Evolutionary conservation across 30 jellyfish, hydroid and myxozoan genomes (phyloP), one percentile per base, ranked within the genome.

Genomic region (Clytia hemisphaerica): DNA sequence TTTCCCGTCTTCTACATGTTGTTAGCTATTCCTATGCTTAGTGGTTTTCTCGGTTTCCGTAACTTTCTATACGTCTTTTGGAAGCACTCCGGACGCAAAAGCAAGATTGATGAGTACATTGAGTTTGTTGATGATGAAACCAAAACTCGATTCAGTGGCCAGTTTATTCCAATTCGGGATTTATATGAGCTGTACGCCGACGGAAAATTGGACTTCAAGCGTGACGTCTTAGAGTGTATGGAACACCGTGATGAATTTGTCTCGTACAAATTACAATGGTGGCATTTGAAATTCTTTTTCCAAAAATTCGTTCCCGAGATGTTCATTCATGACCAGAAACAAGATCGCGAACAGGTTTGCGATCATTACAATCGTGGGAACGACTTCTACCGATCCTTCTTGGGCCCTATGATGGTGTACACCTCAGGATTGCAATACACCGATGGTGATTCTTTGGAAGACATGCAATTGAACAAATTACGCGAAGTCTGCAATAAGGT

Each of bases 331-430:
- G 67, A 83, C 24, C 63, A 67, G 55, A 71, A 48, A 7, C 96
- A 85, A 47, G 96, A 85, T 61, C 47, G 37, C 4, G 79, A 72
- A 3, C 96, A 85, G 51, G 96, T 85, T 4, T 10, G 93, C 29
- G 96, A 85, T 64, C 96, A 85, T 45, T 85, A 85, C 74, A 87
- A 85, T 77, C 90, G 96, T 24, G 96, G 96, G n/a, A 78, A 85
- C 34, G 96, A 85, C 46, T 85, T 85, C 70, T 85, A 85, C 80
- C 82, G 73, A 44, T 67, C 78, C 45, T 85, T 85, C 48, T 66
- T 85, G 16, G 96, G 96, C 7, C 84, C 82, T 2, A 70, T 61
- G 57, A 85, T 85, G 96, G 69, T 78, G 27, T 85, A 85, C 68
- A 85, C 96, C 9, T 71, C 94, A 48, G 96, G 94, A 5, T 71